These are phyloP conservation scores for Cichladusa arquata DNA, from an alignment of 2,113 vertebrate species.

Conservation along the genomic window DNA sequence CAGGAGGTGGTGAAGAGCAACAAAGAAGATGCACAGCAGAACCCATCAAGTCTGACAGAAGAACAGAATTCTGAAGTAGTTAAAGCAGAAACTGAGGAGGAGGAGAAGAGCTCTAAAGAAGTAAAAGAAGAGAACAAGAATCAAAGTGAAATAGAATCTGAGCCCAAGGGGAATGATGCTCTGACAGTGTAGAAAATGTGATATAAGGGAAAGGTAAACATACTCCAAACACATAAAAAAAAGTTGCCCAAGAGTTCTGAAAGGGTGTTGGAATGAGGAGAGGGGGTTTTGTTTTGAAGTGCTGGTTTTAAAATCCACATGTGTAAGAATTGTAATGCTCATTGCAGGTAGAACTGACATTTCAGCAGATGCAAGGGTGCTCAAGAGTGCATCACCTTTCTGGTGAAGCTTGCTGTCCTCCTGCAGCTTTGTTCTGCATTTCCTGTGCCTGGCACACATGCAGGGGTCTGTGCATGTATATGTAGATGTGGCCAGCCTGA, in stretches of 20 bases:
- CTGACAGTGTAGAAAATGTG: not conserved
- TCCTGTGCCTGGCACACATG: not conserved
- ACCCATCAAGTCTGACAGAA: not conserved
- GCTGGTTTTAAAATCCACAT: not conserved
- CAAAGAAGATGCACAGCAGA: constrained; percentile 36
- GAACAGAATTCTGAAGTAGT: not conserved
- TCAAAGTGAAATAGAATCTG: constrained; percentile 5
- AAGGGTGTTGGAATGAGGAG: not conserved
- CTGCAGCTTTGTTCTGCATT: not conserved
- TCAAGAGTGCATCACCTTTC: not conserved
- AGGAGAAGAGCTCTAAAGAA: not conserved
- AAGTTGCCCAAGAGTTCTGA: not conserved
- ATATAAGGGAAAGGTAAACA: not conserved
- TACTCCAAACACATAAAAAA: not conserved
- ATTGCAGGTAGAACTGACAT: not conserved
- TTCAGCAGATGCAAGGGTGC: not conserved
- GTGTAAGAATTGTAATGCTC: not conserved
- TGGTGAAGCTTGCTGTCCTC: not conserved
- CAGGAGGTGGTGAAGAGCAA: constrained; percentile 88
- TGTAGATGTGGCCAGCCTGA: not conserved
- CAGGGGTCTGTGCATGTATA: not conserved
- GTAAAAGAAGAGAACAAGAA: constrained; percentile 23
- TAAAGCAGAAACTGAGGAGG: not conserved
- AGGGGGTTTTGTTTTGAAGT: constrained; percentile 15
- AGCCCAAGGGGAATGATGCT: not conserved